A percentile compares a stretch with the other conserved stretches of the same genome.
Conservation (phyloP, 1,140 invertebrate species). For the Brachionus manjavacas region DNA sequence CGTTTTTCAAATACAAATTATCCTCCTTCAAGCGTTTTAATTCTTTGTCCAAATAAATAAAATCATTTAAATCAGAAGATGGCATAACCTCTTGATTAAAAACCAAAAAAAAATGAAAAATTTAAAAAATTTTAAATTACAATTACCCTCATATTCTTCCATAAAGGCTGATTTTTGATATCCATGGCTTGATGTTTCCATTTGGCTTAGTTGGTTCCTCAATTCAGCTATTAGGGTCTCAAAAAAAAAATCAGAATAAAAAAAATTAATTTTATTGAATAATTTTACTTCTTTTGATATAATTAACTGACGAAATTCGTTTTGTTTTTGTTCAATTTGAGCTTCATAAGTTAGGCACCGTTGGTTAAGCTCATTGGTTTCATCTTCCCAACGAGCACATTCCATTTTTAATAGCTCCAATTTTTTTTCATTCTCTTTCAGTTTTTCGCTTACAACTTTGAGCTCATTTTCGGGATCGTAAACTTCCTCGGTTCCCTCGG, state of each 20-base stretch:
- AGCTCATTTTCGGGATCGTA: slow-evolving; percentile 25
- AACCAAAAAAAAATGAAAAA: neutral
- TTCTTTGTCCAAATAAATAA: slow-evolving; percentile 34
- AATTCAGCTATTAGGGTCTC: neutral
- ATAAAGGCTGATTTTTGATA: slow-evolving; percentile 41
- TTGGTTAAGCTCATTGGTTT: slow-evolving; percentile 12
- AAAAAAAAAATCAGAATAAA: neutral
- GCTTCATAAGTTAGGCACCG: neutral
- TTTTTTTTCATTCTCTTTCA: slow-evolving; percentile 31
- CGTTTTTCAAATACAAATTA: neutral
- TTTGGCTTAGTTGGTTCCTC: neutral
- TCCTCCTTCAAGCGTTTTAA: slow-evolving; percentile 26
- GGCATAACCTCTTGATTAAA: slow-evolving; percentile 7
- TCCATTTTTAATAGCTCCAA: slow-evolving; percentile 5
- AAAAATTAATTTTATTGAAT: neutral
- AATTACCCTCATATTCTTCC: slow-evolving; percentile 40
- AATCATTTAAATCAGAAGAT: slow-evolving; percentile 34
- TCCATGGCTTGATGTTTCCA: neutral
- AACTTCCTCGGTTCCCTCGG: slow-evolving; percentile 30
- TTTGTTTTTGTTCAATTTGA: slow-evolving; percentile 34
- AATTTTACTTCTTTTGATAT: slow-evolving; percentile 23
- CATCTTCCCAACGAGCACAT: slow-evolving; percentile 37
- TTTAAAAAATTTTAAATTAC: neutral
- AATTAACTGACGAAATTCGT: neutral
- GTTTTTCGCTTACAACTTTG: slow-evolving; percentile 13